Evolutionary conservation across 2,888 invertebrate species (phyloP), one percentile per base, ranked within the genome.

Genomic region (Coleophora flavipennella): DNA sequence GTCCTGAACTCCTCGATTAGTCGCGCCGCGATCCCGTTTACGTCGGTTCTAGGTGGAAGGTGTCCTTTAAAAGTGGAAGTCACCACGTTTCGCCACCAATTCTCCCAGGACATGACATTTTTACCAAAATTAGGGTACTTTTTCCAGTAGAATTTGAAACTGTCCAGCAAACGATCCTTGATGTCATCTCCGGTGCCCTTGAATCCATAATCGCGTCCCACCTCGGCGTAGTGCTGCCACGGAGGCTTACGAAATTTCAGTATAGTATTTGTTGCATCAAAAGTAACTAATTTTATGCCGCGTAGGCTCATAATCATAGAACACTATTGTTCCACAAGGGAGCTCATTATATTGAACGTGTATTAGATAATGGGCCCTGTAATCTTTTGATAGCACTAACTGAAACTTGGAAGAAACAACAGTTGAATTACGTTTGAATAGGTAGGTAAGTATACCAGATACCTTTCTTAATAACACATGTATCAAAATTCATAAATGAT

Each of bases 231-330:
- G 62, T 92, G 90, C 49, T 90, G 85, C 52, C 91, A 92, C n/a
- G 91, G 90, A 36, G 89, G 83, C 9, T 86, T 75, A 36, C 88
- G 86, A 57, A 94, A 92, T 55, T 89, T 88, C 28, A 96, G 70
- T 33, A 96, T 72, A 0, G 96, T 97, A 52, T 94, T 93, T 10
- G 94, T 96, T 39, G 93, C 91, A 73, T 96, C 96, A 67, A 96
- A 95, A 9, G 96, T 96, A 38, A 96, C 87, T 53, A 94, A 66
- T 46, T 87, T 86, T 27, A 90, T 75, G 33, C 73, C 74, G 34
- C 81, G 67, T 42, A 86, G 54, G 46, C 70, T 74, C 86, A 87
- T 86, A 47, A 39, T 41, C 10, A 29, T 3, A 29, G n/a, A n/a
- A n/a, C n/a, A n/a, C n/a, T n/a, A n/a, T n/a, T n/a, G n/a, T n/a